Evolutionary conservation across 2,113 vertebrate species (phyloP), one percentile per base, ranked within the genome.

Genomic region (Vulpes lagopus): DNA sequence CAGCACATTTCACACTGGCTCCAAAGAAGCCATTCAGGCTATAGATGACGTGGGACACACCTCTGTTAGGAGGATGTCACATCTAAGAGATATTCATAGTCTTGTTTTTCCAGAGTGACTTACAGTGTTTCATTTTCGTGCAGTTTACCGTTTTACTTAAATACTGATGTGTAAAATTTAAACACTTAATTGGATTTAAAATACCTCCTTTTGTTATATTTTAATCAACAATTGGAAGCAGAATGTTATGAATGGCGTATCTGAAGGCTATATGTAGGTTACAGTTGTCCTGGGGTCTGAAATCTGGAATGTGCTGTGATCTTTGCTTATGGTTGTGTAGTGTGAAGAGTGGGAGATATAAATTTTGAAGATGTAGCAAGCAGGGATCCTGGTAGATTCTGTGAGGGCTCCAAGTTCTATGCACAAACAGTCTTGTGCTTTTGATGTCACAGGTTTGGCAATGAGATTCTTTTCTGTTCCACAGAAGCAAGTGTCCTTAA

Each of bases 251-350:
- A 81, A 73, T 73, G 62, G 32, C 65, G 0, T 81, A 10, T 62
- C 10, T 84, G 43, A 90, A 94, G 74, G 71, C 87, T 81, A 5
- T 53, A 0, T 71, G 12, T 20, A 67, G 78, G 81, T 96, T 67
- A 35, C 20, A 12, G 60, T 43, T 87, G 59, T 60, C 23, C 4
- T 17, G 19, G 57, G 8, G 1, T 62, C 8, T 94, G 83, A 94
- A 96, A 84, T 11, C 69, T 59, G 62, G 27, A 69, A 7, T 65
- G 55, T 35, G 14, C 22, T 22, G 43, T 11, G 4, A 57, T 51
- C 93, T 97, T 97, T 94, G 84, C 89, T 96, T 88, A 92, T 83
- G 79, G n/a, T 38, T 53, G 1, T 5, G 12, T 57, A 82, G 32
- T 79, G 32, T 43, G 57, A 67, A 62, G 53, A 55, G 30, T 49